Conservation (phyloP, 2,113 vertebrate species). For the Ranitomeya imitator region DNA sequence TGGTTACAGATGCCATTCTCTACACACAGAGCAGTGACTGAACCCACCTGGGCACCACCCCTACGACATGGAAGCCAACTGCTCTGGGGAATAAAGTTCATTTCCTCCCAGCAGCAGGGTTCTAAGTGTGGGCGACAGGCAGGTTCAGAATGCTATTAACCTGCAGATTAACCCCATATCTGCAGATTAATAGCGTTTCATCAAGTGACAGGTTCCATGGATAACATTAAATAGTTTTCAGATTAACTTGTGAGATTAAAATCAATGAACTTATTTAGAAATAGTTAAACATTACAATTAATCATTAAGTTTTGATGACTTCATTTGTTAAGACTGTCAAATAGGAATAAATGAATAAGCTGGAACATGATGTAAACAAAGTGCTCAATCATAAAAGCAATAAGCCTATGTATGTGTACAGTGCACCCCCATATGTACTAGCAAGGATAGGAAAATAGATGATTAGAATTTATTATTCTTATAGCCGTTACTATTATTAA, state of each 20-base stretch:
- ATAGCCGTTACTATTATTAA: too few species aligned
- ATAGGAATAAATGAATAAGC: not conserved
- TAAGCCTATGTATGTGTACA: not conserved
- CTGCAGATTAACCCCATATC: too few species aligned
- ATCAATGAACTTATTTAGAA: not conserved
- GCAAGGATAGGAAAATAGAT: not conserved
- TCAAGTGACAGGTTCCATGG: too few species aligned
- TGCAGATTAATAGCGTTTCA: too few species aligned
- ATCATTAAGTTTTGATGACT: not conserved
- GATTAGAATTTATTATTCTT: not conserved
- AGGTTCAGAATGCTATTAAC: too few species aligned
- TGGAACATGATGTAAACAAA: not conserved
- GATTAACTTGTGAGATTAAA: not conserved
- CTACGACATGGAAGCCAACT: too few species aligned
- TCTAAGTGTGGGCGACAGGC: too few species aligned
- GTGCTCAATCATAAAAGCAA: not conserved
- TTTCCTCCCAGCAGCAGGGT: too few species aligned
- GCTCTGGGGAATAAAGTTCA: too few species aligned
- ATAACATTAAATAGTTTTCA: not conserved
- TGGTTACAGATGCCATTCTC: too few species aligned
- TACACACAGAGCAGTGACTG: too few species aligned
- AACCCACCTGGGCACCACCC: too few species aligned
- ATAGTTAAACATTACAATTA: not conserved
- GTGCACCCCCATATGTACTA: not conserved
- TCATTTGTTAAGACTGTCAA: not conserved